phyloP scores from a whole-genome alignment of 2,113 vertebrate genomes.

The human region GRCh38 chr16:4216501-4217000 shows the following conservation, averaged over 20 bases:
- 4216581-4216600: conserved; percentile 13
- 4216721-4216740: not conserved
- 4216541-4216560: too few species aligned
- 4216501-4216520: too few species aligned
- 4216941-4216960: not conserved
- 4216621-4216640: not conserved
- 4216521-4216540: too few species aligned
- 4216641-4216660: not conserved
- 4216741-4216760: not conserved
- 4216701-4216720: not conserved
- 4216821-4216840: not conserved
- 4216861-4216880: not conserved
- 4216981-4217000: not conserved
- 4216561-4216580: not conserved
- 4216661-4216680: not conserved
- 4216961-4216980: not conserved
- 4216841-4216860: not conserved
- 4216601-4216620: not conserved
- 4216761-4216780: not conserved
- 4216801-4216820: not conserved
- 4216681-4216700: not conserved
- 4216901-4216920: not conserved
- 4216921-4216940: not conserved
- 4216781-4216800: not conserved
- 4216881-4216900: not conserved